phyloP scores from a whole-genome alignment of 2,888 invertebrate genomes.

The Cephus pygmeus region DNA sequence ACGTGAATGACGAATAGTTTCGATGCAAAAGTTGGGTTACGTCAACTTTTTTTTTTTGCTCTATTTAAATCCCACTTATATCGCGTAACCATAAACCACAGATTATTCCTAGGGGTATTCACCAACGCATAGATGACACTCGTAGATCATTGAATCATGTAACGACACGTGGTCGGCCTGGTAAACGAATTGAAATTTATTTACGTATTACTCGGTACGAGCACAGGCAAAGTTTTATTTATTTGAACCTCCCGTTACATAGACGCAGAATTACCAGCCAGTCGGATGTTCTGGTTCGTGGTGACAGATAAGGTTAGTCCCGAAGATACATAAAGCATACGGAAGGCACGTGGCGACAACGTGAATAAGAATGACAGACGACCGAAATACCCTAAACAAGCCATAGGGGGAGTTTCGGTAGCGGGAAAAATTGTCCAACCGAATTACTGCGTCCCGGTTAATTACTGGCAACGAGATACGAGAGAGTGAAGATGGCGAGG shows the following conservation, averaged over 20 bases:
- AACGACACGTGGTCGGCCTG: background rate
- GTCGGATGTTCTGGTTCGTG: background rate
- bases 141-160: background rate
- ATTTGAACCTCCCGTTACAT: background rate
- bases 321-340: background rate
- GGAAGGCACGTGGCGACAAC: background rate
- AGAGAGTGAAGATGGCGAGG: constrained; percentile 9
- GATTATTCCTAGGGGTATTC: background rate
- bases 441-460: background rate
- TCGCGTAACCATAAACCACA: background rate
- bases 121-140: background rate
- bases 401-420: background rate
- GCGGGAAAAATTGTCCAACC: background rate
- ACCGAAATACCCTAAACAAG: background rate
- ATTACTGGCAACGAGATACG: background rate
- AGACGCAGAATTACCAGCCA: background rate
- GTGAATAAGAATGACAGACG: background rate
- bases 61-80: background rate
- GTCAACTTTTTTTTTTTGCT: background rate
- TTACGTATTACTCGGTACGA: background rate
- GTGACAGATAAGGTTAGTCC: background rate
- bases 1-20: background rate
- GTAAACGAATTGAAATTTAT: background rate
- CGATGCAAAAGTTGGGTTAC: background rate
- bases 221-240: background rate